Conservation (phyloP, 2,113 vertebrate species). For the Pteropus alecto region DNA sequence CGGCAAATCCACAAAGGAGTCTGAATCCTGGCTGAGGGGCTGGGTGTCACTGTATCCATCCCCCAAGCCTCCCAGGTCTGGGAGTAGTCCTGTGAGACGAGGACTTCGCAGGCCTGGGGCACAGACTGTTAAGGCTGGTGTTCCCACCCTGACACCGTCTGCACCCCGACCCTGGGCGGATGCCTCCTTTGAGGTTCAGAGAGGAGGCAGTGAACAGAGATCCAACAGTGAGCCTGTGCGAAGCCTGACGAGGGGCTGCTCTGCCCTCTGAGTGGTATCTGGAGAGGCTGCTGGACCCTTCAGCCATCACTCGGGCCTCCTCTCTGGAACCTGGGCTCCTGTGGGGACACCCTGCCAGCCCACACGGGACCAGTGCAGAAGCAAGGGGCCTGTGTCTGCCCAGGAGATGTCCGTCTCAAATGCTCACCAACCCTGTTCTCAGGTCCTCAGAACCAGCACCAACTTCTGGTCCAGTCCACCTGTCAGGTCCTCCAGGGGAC, state of each 20-base stretch:
- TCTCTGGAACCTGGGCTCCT: neutral
- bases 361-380: neutral
- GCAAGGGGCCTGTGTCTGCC: neutral
- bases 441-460: neutral
- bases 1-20: neutral
- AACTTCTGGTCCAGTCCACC: neutral
- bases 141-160: neutral
- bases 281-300: neutral
- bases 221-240: neutral
- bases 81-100: neutral
- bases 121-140: neutral
- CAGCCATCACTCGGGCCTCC: too few relatives aligned
- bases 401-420: neutral
- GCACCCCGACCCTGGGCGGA: neutral
- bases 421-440: neutral
- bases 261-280: neutral
- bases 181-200: neutral
- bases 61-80: neutral
- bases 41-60: neutral
- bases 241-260: neutral
- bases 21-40: neutral
- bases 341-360: neutral
- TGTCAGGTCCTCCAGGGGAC: neutral
- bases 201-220: neutral
- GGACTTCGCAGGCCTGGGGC: neutral